A percentile compares a stretch with the other conserved stretches of the same genome.
These are phyloP conservation scores for Mormyrops boulengeri DNA, from an alignment of 2,797 vertebrate species.

Conservation along the genomic window DNA sequence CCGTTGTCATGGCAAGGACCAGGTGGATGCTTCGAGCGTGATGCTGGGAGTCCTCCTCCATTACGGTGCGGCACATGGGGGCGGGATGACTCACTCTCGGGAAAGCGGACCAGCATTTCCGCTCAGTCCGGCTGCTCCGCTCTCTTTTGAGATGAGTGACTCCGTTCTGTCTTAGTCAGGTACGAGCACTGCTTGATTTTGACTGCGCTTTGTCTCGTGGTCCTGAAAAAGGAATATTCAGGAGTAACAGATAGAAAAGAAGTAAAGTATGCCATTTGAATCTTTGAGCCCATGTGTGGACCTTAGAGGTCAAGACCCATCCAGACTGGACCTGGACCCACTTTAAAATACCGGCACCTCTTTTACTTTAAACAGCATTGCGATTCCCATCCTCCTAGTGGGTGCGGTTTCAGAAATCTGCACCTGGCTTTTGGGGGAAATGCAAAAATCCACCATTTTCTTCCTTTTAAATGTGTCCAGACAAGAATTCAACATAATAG, in stretches of 20 bases:
- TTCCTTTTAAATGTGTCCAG: neutral
- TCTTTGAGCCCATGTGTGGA: neutral
- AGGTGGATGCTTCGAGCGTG: neutral
- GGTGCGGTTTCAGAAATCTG: neutral
- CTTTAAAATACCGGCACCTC: neutral
- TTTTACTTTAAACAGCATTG: neutral
- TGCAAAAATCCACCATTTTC: neutral
- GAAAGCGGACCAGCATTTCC: neutral
- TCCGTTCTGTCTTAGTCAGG: neutral
- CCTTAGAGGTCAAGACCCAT: neutral
- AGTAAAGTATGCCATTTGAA: neutral
- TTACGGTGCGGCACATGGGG: neutral
- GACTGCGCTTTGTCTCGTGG: neutral
- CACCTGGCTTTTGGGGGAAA: neutral
- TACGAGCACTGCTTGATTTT: neutral
- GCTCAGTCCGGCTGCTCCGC: neutral
- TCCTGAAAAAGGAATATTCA: neutral
- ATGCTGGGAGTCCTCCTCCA: neutral
- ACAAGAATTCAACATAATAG: neutral
- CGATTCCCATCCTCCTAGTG: neutral
- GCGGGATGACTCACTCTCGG: neutral
- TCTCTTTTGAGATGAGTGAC: neutral
- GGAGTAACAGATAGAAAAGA: neutral
- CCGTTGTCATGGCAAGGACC: neutral
- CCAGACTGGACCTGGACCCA: neutral